phyloP scores from a whole-genome alignment of 2,797 vertebrate genomes.

The Hirundo rustica region DNA sequence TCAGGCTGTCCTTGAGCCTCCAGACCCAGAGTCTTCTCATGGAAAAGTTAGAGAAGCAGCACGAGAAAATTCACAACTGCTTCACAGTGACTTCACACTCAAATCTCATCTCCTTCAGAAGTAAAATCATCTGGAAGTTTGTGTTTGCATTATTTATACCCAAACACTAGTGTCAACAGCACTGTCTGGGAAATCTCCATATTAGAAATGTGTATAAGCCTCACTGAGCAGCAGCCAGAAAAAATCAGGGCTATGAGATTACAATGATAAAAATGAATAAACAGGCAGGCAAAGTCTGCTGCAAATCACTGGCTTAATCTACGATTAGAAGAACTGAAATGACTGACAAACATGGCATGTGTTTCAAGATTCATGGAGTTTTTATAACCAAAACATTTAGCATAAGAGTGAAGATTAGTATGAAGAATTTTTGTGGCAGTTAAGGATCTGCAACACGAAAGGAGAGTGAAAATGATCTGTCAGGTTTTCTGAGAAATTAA shows the following conservation, averaged over 20 bases:
- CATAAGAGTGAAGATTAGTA: neutral
- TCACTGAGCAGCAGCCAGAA: neutral
- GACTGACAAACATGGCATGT: neutral
- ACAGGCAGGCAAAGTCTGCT: neutral
- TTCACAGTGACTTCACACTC: neutral
- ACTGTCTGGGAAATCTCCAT: neutral
- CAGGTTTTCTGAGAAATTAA: neutral
- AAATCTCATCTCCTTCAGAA: neutral
- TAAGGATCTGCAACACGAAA: neutral
- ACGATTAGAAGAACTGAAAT: neutral
- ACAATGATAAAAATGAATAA: neutral
- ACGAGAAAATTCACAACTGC: neutral
- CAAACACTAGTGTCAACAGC: neutral
- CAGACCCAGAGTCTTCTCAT: neutral
- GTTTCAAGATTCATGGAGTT: neutral
- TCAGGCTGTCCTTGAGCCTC: neutral
- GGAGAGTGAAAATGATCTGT: neutral
- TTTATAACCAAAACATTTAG: neutral
- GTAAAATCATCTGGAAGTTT: neutral
- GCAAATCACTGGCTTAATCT: neutral
- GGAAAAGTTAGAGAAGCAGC: neutral
- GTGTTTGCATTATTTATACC: neutral
- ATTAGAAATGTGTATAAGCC: neutral
- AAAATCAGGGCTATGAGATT: neutral
- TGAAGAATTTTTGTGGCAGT: neutral